Conservation (phyloP, 1,140 invertebrate genomes). For the Chrysomallon squamiferum region DNA sequence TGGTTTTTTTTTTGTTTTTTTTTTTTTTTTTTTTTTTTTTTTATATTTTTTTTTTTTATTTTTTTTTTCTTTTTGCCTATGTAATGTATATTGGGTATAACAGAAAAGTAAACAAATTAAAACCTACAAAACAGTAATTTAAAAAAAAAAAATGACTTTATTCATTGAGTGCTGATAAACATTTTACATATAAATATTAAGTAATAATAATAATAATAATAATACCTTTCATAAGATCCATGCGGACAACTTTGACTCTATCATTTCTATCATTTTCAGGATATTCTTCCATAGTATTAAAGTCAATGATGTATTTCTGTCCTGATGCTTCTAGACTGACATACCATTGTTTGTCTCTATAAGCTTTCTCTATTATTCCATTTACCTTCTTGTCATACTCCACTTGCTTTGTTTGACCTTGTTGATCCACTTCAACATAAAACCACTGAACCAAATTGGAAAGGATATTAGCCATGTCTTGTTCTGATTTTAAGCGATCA, state of each 20-base stretch:
- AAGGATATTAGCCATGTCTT: background rate
- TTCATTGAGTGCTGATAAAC: too few species aligned
- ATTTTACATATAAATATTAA: too few species aligned
- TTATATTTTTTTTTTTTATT: too few species aligned
- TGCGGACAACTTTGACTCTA: background rate
- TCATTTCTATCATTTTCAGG: background rate
- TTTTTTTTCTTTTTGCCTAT: too few species aligned
- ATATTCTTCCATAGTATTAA: slow-evolving; percentile 1
- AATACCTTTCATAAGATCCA: slow-evolving; percentile 4
- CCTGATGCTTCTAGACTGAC: background rate
- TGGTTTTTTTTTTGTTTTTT: too few species aligned
- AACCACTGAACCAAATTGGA: background rate
- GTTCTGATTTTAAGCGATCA: background rate
- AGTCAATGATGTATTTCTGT: background rate
- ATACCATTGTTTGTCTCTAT: background rate
- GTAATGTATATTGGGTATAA: too few species aligned
- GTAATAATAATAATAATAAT: too few species aligned
- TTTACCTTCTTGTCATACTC: background rate
- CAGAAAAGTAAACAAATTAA: too few species aligned
- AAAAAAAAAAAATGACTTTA: too few species aligned
- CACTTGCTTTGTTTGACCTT: background rate
- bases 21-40: too few species aligned
- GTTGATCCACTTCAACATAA: background rate
- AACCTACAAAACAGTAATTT: too few species aligned
- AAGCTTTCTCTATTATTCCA: background rate